Percentiles rank a stretch among this genome's conserved stretches.
phyloP scores from a whole-genome alignment of 2,797 vertebrate species.

The Rhadinocentrus ornatus region DNA sequence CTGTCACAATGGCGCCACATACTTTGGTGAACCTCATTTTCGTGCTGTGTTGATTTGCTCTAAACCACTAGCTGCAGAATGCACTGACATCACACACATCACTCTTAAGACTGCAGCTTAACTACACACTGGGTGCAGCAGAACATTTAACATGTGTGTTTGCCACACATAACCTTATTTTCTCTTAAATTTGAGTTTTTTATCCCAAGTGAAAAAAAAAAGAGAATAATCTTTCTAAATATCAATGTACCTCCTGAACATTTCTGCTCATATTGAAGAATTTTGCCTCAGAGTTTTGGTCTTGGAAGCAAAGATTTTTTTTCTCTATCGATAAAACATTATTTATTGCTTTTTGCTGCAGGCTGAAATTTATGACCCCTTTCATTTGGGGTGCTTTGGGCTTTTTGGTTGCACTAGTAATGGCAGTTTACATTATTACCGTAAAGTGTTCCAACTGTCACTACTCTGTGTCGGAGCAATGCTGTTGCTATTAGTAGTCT shows the following conservation, averaged over 20 bases:
- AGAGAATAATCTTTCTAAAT: constrained; percentile 25
- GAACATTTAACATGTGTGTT: constrained; percentile 62
- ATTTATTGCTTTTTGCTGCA: constrained; percentile 44
- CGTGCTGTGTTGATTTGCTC: constrained; percentile 66
- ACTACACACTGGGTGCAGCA: constrained; percentile 39
- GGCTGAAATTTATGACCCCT: constrained; percentile 8
- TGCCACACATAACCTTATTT: constrained; percentile 36
- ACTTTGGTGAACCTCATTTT: constrained; percentile 42
- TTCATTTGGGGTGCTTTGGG: constrained; percentile 23
- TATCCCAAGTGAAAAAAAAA: constrained; percentile 37
- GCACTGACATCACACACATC: constrained; percentile 59
- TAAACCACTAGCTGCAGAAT: constrained; percentile 67
- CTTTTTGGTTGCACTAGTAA: constrained; percentile 26
- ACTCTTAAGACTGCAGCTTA: constrained; percentile 55
- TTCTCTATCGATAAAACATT: constrained; percentile 27
- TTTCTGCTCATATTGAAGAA: constrained; percentile 10
- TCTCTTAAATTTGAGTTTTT: constrained; percentile 42
- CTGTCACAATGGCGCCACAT: constrained; percentile 49
- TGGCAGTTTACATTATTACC: constrained; percentile 39
- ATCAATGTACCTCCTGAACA: constrained; percentile 7
- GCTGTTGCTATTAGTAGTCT: constrained; percentile 43
- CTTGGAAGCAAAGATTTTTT: constrained; percentile 16
- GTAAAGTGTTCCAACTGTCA: constrained; percentile 23
- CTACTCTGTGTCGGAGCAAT: constrained; percentile 1
- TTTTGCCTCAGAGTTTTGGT: constrained; percentile 29